A percentile compares a stretch with the other conserved stretches of the same genome.
Conservation (phyloP, 2,113 vertebrate species). For the Centrocercus urophasianus region DNA sequence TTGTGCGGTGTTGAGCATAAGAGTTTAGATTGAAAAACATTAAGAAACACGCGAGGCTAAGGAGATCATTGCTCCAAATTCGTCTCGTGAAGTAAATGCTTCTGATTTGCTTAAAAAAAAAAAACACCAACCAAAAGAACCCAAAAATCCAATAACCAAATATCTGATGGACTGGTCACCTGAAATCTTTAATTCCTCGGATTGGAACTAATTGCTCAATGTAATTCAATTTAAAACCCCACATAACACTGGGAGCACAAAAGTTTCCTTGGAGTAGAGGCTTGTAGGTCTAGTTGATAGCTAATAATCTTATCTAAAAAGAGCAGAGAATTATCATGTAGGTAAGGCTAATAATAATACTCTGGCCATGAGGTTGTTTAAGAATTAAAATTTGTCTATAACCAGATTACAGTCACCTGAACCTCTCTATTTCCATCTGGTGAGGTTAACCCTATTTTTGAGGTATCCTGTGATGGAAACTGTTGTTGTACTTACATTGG, state of each 20-base stretch:
- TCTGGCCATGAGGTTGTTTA: not conserved
- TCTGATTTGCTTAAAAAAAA: not conserved
- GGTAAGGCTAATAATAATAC: not conserved
- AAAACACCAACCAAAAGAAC: too few relatives aligned
- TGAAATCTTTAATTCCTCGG: not conserved
- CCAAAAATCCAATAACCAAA: not conserved
- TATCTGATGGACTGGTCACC: not conserved
- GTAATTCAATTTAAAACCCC: not conserved
- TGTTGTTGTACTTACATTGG: conserved; percentile 87
- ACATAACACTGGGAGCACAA: not conserved
- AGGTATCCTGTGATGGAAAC: not conserved
- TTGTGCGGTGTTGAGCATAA: not conserved
- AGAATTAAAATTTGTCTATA: not conserved
- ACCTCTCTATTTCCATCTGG: not conserved
- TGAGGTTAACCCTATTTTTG: not conserved
- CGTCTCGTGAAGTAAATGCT: not conserved
- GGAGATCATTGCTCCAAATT: not conserved
- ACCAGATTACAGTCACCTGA: not conserved
- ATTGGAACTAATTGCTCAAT: not conserved
- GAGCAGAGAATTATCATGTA: not conserved
- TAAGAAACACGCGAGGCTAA: not conserved
- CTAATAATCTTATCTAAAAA: not conserved
- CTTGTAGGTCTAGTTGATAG: not conserved
- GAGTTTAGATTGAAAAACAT: not conserved
- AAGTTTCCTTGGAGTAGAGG: not conserved